Evolutionary conservation across 2,888 invertebrate genomes (phyloP), one percentile per base, ranked within the genome.

Genomic region (Campoplex nolae): DNA sequence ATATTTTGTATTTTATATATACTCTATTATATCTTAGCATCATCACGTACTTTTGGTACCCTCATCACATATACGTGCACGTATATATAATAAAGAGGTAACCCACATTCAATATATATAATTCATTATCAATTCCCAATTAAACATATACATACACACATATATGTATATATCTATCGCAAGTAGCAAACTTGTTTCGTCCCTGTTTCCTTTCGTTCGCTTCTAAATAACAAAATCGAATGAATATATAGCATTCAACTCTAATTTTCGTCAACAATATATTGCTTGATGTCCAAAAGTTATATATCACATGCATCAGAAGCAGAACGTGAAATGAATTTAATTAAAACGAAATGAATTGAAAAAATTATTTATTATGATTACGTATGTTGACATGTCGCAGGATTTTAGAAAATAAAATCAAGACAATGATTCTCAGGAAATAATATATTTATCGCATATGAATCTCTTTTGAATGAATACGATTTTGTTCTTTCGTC

Each of bases 51-150:
- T 70, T 23, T 23, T 70, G 76, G 76, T 70, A 76, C 68, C 56
- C 76, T 76, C 76, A 76, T 83, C 70, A 70, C 58, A 76, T 70
- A 82, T 75, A 75, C 82, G 82, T 68, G 70, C 35, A 76, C 48
- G 68, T 82, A 82, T 58, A 70, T 82, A 82, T 58, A 70, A 70
- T 45, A 56, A 56, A 28, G n/a, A 68, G 68, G 38, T 83, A 54
- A 54, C 75, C 56, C n/a, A 28, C 71, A 62, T 62, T 38, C 35
- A 23, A 32, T 73, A 65, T 70, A 38, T 58, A 16, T 45, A 32
- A 70, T 62, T 32, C 56, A 32, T 79, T 70, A 32, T 83, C 83
- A 86, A 86, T 86, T 83, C 75, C 78, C 78, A 86, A 86, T 74
- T n/a, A 78, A 83, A 83, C 75, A 67, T 83, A 48, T 62, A 68